Evolutionary conservation across 2,888 invertebrate species (phyloP).

Genomic region (Chloroclysta siterata): DNA sequence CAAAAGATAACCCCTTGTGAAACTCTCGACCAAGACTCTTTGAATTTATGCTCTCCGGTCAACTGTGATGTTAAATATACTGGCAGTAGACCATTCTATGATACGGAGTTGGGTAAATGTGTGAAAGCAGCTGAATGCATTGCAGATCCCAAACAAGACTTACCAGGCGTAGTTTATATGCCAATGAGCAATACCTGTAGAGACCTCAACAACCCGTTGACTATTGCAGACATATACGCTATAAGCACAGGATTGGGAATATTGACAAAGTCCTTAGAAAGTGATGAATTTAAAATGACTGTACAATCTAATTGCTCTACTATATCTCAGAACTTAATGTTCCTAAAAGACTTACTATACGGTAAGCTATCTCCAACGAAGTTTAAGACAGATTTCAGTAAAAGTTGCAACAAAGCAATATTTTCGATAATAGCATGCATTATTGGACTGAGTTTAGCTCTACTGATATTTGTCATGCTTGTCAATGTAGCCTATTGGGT

Average conservation of each 20-base stretch:
- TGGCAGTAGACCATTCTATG: constrained; percentile 59
- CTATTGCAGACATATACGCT: constrained; percentile 61
- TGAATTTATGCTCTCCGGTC: constrained; percentile 61
- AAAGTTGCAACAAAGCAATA: constrained; percentile 55
- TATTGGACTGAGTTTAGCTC: constrained; percentile 47
- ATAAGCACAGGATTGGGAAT: constrained; percentile 62
- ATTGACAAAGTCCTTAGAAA: constrained; percentile 43
- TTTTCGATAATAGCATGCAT: constrained; percentile 55
- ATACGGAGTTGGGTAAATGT: constrained; percentile 52
- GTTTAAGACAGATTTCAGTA: constrained; percentile 50
- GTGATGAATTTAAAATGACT: constrained; percentile 43
- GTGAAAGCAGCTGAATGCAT: constrained; percentile 54
- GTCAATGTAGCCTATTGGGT: constrained; percentile 48
- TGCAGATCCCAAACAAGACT: constrained; percentile 47
- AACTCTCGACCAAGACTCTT: constrained; percentile 60
- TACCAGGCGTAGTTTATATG: constrained; percentile 63
- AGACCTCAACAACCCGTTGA: constrained; percentile 59
- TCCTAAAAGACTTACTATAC: constrained; percentile 61
- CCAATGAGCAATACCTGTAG: constrained; percentile 63
- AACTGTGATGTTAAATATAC: constrained; percentile 68
- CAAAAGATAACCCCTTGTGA: constrained; percentile 51
- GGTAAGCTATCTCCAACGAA: constrained; percentile 58
- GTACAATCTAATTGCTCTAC: constrained; percentile 66
- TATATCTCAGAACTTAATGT: constrained; percentile 66
- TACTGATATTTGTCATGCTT: constrained; percentile 54